Percentiles rank a stretch among this genome's conserved stretches.
Evolutionary conservation across 2,888 invertebrate species (phyloP).

Genomic region (Troides helena): DNA sequence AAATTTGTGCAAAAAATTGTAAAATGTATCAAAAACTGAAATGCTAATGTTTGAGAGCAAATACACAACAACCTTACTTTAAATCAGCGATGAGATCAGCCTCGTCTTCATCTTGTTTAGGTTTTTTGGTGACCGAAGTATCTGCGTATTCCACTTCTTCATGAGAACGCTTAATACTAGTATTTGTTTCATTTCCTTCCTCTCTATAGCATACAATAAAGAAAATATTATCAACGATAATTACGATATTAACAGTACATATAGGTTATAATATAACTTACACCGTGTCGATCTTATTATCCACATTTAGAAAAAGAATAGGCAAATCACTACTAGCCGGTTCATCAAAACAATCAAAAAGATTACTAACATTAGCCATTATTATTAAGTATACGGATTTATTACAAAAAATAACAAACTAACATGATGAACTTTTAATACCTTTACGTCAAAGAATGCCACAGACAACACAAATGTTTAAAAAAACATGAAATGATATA

Average conservation of each 20-base stretch:
- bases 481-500: no score
- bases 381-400: slow-evolving; percentile 6
- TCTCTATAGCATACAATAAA: slow-evolving; percentile 8
- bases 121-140: slow-evolving; percentile 50
- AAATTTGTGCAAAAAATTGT: no score
- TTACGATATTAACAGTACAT: slow-evolving; percentile 22
- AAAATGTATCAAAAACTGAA: no score
- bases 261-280: slow-evolving; percentile 57
- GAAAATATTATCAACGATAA: not conserved
- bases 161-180: slow-evolving; percentile 57
- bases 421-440: slow-evolving; percentile 4
- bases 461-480: not conserved
- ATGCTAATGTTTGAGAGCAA: no score
- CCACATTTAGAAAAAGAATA: slow-evolving; percentile 53
- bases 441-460: not conserved
- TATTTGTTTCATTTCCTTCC: slow-evolving; percentile 42
- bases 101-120: slow-evolving; percentile 56
- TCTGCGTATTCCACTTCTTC: slow-evolving; percentile 62
- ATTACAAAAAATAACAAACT: slow-evolving; percentile 17
- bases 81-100: slow-evolving; percentile 59
- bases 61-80: slow-evolving; percentile 49
- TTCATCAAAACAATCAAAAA: slow-evolving; percentile 73
- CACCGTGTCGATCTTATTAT: slow-evolving; percentile 44
- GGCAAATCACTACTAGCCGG: slow-evolving; percentile 47
- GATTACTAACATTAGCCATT: slow-evolving; percentile 61